phyloP scores from a whole-genome alignment of 1,140 invertebrate species.

The Goniozus legneri region DNA sequence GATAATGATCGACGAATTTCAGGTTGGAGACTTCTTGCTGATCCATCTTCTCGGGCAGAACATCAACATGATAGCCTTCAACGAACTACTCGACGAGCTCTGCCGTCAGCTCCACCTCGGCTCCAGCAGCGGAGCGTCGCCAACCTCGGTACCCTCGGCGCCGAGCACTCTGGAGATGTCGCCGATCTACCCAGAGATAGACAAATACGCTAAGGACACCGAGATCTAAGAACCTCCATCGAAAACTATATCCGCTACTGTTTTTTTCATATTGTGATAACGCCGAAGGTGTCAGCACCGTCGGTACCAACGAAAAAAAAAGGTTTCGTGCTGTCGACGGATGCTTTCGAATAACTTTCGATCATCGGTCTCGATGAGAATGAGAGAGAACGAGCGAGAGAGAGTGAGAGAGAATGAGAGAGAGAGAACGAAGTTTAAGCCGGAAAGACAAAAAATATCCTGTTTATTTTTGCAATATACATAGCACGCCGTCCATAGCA shows the following conservation, averaged over 20 bases:
- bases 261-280: slow-evolving; percentile 38
- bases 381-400: too few species aligned
- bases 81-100: slow-evolving; percentile 67
- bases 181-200: slow-evolving; percentile 75
- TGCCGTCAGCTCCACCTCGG: slow-evolving; percentile 64
- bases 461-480: too few species aligned
- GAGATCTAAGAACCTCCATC: slow-evolving; percentile 63
- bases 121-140: slow-evolving; percentile 68
- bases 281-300: slow-evolving; percentile 8
- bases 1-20: too few species aligned
- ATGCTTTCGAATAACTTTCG: too few species aligned
- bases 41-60: slow-evolving; percentile 81
- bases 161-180: slow-evolving; percentile 81
- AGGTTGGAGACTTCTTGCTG: slow-evolving; percentile 83
- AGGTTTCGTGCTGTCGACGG: slow-evolving; percentile 23
- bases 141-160: slow-evolving; percentile 74
- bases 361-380: too few species aligned
- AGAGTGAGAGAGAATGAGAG: too few species aligned
- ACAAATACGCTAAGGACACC: slow-evolving; percentile 74
- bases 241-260: not conserved
- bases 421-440: too few species aligned
- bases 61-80: slow-evolving; percentile 75
- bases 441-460: too few species aligned
- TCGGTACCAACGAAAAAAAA: slow-evolving; percentile 11
- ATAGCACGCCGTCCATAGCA: not conserved